Percentiles rank a stretch among this genome's conserved stretches.
Evolutionary conservation across 2,888 invertebrate species (phyloP).

Genomic region (Salpingus planirostris): DNA sequence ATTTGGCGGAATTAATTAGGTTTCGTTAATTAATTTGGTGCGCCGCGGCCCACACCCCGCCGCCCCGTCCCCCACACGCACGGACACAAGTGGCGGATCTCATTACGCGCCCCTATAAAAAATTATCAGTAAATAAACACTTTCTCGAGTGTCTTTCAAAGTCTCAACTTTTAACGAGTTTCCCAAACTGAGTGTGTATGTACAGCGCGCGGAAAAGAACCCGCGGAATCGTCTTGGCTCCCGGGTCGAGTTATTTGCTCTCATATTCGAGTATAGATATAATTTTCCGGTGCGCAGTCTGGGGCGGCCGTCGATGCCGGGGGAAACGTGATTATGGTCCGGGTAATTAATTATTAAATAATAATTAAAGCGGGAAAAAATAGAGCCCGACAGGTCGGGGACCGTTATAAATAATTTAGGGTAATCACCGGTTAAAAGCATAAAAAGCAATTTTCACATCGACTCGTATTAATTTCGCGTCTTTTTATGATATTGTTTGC

Average conservation of each 20-base stretch:
- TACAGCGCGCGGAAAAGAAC: too few relatives aligned
- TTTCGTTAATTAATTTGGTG: constrained; percentile 13
- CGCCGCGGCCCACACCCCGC: too few relatives aligned
- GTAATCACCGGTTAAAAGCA: constrained; percentile 12
- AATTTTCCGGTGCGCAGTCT: too few relatives aligned
- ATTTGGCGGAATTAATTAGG: constrained; percentile 9
- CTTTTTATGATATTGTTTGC: constrained; percentile 11
- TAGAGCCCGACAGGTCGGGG: constrained; percentile 8
- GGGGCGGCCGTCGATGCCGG: too few relatives aligned
- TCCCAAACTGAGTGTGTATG: too few relatives aligned
- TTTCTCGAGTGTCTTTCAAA: constrained; percentile 6
- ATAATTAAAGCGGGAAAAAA: too few relatives aligned
- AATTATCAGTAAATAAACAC: constrained; percentile 13
- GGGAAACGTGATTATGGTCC: too few relatives aligned
- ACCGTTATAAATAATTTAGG: constrained; percentile 15
- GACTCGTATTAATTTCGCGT: constrained; percentile 11
- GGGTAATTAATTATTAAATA: too few relatives aligned
- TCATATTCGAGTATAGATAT: too few relatives aligned
- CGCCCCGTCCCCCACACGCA: constrained; percentile 11
- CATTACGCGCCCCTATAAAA: constrained; percentile 9
- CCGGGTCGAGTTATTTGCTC: too few relatives aligned
- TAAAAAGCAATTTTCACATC: constrained; percentile 13
- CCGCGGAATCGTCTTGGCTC: too few relatives aligned
- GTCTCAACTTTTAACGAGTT: constrained; percentile 10
- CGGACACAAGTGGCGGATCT: constrained; percentile 9